phyloP scores from a whole-genome alignment of 2,888 invertebrate genomes.

The Rambutsinella grinnellia region DNA sequence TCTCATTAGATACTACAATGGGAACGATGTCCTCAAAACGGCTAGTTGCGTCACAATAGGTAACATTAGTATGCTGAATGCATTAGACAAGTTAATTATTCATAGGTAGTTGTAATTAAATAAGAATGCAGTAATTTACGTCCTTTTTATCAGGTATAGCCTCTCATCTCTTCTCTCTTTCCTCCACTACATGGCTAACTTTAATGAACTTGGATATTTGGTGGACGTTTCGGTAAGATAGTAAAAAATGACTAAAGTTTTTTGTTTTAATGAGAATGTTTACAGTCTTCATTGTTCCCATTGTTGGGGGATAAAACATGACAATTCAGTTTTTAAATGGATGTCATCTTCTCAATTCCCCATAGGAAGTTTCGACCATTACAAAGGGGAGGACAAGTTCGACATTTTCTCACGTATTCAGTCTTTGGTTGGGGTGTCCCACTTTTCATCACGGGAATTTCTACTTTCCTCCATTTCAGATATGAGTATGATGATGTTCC shows the following conservation, averaged over 20 bases:
- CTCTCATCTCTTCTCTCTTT: constrained; percentile 58
- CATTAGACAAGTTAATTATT: not conserved
- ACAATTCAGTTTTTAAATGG: too few species aligned
- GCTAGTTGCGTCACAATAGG: constrained; percentile 53
- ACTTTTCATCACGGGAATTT: constrained; percentile 47
- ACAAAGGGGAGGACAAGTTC: constrained; percentile 11
- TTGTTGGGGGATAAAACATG: too few species aligned
- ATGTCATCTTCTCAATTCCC: not conserved
- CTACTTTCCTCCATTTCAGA: constrained; percentile 52
- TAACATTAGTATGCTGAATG: not conserved
- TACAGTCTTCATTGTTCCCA: too few species aligned
- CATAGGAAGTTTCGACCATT: constrained; percentile 43
- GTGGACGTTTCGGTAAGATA: constrained; percentile 59
- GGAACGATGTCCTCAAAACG: constrained; percentile 50
- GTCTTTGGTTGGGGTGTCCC: constrained; percentile 60
- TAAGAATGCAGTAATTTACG: not conserved
- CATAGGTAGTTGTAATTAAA: too few species aligned
- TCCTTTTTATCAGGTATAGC: constrained; percentile 53
- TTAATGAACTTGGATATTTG: constrained; percentile 62
- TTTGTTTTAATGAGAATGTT: not conserved
- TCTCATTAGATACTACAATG: constrained; percentile 47
- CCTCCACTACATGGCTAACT: constrained; percentile 61
- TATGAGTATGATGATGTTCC: constrained; percentile 48
- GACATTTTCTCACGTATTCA: constrained; percentile 42
- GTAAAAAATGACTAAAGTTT: not conserved